Conservation (phyloP, 1,140 invertebrate genomes). For the Aphidius ervi region DNA sequence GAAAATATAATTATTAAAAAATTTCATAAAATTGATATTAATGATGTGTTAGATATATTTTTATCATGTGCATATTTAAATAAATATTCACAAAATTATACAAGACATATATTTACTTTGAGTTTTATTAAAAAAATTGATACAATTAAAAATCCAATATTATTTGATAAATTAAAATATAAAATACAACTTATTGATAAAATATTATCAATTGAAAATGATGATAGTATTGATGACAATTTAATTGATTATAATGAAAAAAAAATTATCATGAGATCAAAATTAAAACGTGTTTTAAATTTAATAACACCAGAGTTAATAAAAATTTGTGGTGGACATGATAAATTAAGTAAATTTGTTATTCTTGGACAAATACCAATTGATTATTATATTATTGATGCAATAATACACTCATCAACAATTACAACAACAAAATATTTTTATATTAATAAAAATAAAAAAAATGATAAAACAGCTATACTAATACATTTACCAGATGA, state of each 20-base stretch:
- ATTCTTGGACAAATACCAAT: slow-evolving; percentile 55
- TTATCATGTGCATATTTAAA: slow-evolving; percentile 64
- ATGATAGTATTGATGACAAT: slow-evolving; percentile 57
- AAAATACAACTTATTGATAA: slow-evolving; percentile 63
- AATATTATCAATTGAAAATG: slow-evolving; percentile 62
- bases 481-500: slow-evolving; percentile 65
- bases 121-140: slow-evolving; percentile 62
- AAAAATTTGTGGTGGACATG: slow-evolving; percentile 43
- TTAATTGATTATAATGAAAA: slow-evolving; percentile 52
- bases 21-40: slow-evolving; percentile 59
- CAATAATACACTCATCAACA: slow-evolving; percentile 55
- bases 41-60: slow-evolving; percentile 60
- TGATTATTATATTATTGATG: slow-evolving; percentile 62
- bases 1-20: slow-evolving; percentile 58
- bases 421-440: slow-evolving; percentile 38
- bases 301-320: slow-evolving; percentile 35
- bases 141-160: slow-evolving; percentile 36
- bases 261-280: slow-evolving; percentile 38
- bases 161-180: slow-evolving; percentile 38
- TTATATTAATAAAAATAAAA: slow-evolving; percentile 26
- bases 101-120: slow-evolving; percentile 59
- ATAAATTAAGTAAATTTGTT: slow-evolving; percentile 52
- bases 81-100: slow-evolving; percentile 63
- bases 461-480: slow-evolving; percentile 54
- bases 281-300: slow-evolving; percentile 55